These are phyloP conservation scores for Sipha maydis DNA, from an alignment of 2,888 invertebrate species.

Conservation along the genomic window DNA sequence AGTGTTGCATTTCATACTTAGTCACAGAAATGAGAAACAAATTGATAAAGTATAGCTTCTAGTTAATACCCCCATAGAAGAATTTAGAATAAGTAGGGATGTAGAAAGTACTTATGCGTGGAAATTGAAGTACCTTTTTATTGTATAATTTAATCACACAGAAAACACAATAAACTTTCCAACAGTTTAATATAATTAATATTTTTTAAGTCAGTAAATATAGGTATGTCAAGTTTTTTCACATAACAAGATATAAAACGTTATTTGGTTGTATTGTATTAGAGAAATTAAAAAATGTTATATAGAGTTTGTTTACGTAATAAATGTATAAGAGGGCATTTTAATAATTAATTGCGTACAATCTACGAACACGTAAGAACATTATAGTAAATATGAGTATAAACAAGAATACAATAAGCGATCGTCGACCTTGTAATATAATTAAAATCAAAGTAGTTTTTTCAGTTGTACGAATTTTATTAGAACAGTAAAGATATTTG, in stretches of 20 bases:
- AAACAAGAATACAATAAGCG: too few species aligned
- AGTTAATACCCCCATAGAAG: neutral
- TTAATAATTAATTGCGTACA: too few species aligned
- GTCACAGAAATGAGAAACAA: neutral
- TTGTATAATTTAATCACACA: neutral
- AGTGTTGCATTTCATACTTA: neutral
- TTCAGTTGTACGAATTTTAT: too few species aligned
- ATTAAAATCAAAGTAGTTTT: too few species aligned
- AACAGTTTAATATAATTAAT: neutral
- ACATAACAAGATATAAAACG: neutral
- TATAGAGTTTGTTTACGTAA: too few species aligned
- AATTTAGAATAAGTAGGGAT: too few species aligned
- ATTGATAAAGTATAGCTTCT: neutral
- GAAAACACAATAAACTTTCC: constrained; percentile 9
- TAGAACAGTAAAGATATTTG: too few species aligned
- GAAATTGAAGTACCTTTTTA: neutral
- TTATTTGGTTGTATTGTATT: neutral
- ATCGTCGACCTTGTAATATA: too few species aligned
- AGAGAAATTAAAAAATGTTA: neutral
- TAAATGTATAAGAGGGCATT: too few species aligned
- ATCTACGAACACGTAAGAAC: too few species aligned
- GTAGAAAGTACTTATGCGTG: neutral
- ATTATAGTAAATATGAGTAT: too few species aligned
- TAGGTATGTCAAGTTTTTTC: neutral
- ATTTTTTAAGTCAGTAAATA: neutral